phyloP scores from a whole-genome alignment of 2,113 vertebrate species.

The Ameiurus melas region DNA sequence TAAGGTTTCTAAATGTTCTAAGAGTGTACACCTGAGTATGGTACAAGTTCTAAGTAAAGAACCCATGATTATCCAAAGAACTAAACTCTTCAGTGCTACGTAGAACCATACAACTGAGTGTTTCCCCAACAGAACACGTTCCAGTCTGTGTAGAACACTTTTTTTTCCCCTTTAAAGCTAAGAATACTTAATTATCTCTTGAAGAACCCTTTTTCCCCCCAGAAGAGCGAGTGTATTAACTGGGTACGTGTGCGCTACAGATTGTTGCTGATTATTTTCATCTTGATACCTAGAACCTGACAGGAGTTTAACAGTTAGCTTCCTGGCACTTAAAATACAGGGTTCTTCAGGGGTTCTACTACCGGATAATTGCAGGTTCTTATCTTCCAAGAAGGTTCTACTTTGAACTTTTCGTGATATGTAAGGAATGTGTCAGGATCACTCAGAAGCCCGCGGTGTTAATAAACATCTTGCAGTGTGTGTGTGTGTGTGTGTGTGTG shows the following conservation, averaged over 20 bases:
- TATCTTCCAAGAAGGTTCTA: not conserved
- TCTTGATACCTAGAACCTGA: not conserved
- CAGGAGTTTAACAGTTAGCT: not conserved
- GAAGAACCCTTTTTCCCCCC: not conserved
- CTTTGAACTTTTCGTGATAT: not conserved
- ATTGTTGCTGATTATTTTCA: not conserved
- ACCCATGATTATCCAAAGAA: not conserved
- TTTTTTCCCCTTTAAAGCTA: not conserved
- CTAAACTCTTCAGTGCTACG: not conserved
- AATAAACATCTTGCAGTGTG: not conserved
- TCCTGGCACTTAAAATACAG: not conserved
- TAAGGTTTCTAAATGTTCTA: not conserved
- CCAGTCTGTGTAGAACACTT: not conserved
- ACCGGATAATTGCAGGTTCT: not conserved
- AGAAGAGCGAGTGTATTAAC: not conserved
- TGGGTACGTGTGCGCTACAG: not conserved
- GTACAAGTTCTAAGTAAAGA: not conserved
- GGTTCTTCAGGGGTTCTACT: not conserved
- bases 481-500: slow-evolving; percentile 3
- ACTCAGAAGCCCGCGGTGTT: not conserved
- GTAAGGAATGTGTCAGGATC: slow-evolving; percentile 3
- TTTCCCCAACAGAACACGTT: not conserved
- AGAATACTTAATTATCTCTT: not conserved
- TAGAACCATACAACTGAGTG: not conserved
- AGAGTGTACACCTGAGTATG: not conserved